A percentile compares a stretch with the other conserved stretches of the same genome.
Conservation (phyloP, 2,797 vertebrate species). For the Peromyscus aztecus region DNA sequence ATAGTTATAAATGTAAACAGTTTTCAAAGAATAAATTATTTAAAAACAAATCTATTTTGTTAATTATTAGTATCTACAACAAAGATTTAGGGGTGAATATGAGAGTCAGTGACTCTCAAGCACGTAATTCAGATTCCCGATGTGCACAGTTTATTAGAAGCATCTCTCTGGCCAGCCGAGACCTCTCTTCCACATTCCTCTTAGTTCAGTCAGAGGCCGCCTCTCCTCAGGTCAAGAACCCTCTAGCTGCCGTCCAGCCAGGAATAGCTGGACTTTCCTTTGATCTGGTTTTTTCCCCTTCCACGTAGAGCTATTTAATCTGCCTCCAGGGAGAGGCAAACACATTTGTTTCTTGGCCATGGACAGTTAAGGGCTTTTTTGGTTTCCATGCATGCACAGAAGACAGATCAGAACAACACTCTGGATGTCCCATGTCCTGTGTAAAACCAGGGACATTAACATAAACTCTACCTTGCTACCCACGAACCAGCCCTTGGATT, state of each 20-base stretch:
- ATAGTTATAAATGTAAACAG: not conserved
- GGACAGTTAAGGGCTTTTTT: slow-evolving; percentile 46
- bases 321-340: slow-evolving; percentile 45
- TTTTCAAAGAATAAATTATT: not conserved
- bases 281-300: slow-evolving; percentile 53
- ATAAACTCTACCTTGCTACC: slow-evolving; percentile 20
- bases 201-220: slow-evolving; percentile 71
- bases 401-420: slow-evolving; percentile 31
- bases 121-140: slow-evolving; percentile 13
- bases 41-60: not conserved
- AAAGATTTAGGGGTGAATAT: slow-evolving; percentile 30
- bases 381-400: slow-evolving; percentile 29
- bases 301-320: slow-evolving; percentile 52
- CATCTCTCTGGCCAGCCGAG: slow-evolving; percentile 7
- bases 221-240: slow-evolving; percentile 37
- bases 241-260: slow-evolving; percentile 24
- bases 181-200: slow-evolving; percentile 50
- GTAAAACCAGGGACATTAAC: slow-evolving; percentile 37
- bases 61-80: not conserved
- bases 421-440: slow-evolving; percentile 48
- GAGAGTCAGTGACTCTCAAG: slow-evolving; percentile 27
- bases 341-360: slow-evolving; percentile 66
- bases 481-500: not conserved
- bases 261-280: slow-evolving; percentile 66
- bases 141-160: not conserved